Conservation (phyloP, 2,888 invertebrate species). For the Asteroscopus sphinx region DNA sequence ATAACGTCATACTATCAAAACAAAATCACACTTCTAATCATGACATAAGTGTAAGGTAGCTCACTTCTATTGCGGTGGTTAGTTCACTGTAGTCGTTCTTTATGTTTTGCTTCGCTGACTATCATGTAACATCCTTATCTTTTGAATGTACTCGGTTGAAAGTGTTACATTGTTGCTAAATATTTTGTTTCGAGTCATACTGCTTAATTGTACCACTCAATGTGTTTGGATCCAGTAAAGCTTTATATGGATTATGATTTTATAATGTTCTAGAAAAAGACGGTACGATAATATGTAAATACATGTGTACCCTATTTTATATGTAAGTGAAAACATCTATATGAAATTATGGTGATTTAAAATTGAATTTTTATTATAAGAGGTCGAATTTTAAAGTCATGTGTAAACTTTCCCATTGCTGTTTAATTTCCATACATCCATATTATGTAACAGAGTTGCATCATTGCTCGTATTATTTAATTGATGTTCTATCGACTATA, state of each 20-base stretch:
- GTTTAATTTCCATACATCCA: slow-evolving; percentile 27
- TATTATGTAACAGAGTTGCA: slow-evolving; percentile 50
- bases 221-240: slow-evolving; percentile 31
- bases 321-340: slow-evolving; percentile 1
- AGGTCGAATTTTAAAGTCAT: neutral
- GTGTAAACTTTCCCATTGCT: slow-evolving; percentile 45
- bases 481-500: slow-evolving; percentile 69
- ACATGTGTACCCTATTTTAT: neutral
- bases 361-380: neutral
- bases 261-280: neutral
- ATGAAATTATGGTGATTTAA: slow-evolving; percentile 14
- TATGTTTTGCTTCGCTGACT: slow-evolving; percentile 75
- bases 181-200: slow-evolving; percentile 60
- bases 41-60: slow-evolving; percentile 69
- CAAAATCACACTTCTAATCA: slow-evolving; percentile 65
- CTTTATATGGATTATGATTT: slow-evolving; percentile 29
- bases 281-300: neutral
- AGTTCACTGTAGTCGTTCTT: slow-evolving; percentile 60
- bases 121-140: slow-evolving; percentile 77
- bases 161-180: slow-evolving; percentile 76
- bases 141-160: slow-evolving; percentile 69
- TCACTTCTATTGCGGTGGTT: slow-evolving; percentile 51
- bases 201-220: slow-evolving; percentile 53
- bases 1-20: slow-evolving; percentile 53
- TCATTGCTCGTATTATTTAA: slow-evolving; percentile 63